Conservation (phyloP, 2,113 vertebrate species). For the Lanius ludovicianus region DNA sequence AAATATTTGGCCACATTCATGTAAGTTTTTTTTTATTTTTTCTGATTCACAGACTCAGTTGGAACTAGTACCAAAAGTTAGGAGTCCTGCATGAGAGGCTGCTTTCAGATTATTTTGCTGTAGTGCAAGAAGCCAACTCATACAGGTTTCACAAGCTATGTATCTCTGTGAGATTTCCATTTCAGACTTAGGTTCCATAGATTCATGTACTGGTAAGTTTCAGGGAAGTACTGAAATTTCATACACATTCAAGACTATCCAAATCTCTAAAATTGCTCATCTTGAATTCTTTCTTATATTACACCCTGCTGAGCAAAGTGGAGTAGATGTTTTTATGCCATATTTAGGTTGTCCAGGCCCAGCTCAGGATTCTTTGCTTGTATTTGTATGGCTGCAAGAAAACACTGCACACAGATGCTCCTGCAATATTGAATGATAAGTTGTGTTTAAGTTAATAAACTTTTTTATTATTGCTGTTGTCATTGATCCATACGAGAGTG, state of each 20-base stretch:
- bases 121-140: background rate
- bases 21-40: background rate
- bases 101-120: background rate
- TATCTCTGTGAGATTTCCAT: background rate
- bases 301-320: background rate
- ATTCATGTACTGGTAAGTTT: background rate
- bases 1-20: background rate
- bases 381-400: background rate
- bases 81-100: background rate
- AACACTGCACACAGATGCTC: background rate
- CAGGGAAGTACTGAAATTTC: background rate
- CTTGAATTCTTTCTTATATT: background rate
- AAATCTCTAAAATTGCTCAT: background rate
- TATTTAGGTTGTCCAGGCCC: background rate
- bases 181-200: background rate
- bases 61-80: background rate
- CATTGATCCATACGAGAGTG: background rate
- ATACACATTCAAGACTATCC: background rate
- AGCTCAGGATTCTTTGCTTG: background rate
- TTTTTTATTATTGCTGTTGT: background rate
- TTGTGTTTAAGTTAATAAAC: background rate
- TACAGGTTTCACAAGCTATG: background rate
- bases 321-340: background rate
- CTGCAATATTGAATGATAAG: background rate
- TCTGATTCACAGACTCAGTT: background rate